Percentiles rank a stretch among this genome's conserved stretches.
Evolutionary conservation across 1,140 invertebrate genomes (phyloP).

Genomic region (Drosophila biarmipes): DNA sequence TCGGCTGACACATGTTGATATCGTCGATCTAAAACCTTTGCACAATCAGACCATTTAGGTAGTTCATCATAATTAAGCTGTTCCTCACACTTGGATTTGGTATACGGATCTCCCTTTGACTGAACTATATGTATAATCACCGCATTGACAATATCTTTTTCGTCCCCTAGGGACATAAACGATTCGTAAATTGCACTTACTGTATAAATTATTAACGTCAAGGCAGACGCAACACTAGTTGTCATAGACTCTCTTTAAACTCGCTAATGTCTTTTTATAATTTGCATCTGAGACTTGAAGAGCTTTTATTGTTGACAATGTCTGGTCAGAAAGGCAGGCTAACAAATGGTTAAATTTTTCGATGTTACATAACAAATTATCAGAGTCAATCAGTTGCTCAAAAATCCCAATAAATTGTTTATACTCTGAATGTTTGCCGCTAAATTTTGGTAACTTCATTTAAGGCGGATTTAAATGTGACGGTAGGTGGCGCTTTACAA

Average conservation of each 20-base stretch:
- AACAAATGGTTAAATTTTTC: too few relatives aligned
- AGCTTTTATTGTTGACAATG: background rate
- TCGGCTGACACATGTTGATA: background rate
- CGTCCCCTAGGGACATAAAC: background rate
- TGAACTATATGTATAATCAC: background rate
- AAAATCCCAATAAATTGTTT: too few relatives aligned
- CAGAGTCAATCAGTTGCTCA: too few relatives aligned
- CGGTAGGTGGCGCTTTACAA: too few relatives aligned
- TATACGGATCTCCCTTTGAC: background rate
- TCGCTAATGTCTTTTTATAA: background rate
- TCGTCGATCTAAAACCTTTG: too few relatives aligned
- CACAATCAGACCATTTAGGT: too few relatives aligned
- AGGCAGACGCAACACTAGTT: background rate
- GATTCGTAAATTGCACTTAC: background rate
- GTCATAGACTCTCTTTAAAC: background rate
- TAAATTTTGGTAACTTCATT: too few relatives aligned
- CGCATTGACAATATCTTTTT: background rate
- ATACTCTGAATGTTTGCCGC: too few relatives aligned
- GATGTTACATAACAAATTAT: too few relatives aligned
- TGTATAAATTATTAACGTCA: too few relatives aligned
- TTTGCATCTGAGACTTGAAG: background rate
- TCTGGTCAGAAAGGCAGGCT: background rate
- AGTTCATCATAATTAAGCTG: too few relatives aligned
- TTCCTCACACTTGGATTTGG: background rate
- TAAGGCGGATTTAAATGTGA: too few relatives aligned